Base-by-base conservation (phyloP, 2,797 vertebrate species). In the Ataeniobius toweri region DNA sequence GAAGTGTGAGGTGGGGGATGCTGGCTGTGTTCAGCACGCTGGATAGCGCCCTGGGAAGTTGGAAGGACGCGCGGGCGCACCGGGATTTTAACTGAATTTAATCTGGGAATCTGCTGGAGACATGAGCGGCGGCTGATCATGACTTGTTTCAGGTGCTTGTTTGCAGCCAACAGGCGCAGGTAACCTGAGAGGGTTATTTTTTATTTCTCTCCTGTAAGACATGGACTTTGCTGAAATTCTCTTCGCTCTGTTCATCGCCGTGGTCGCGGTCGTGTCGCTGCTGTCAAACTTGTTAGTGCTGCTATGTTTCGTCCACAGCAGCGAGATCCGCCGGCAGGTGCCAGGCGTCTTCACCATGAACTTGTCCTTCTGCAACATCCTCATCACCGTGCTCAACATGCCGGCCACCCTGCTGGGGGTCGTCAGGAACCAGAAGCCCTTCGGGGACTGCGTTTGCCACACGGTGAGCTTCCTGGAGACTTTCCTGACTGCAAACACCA, bases 271-370 rank as follows among this genome's bases (percentile, higher is more conserved):
- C 5, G 92, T 96, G 46, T 96, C 95, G 4, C 90, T 96, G 88
- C 85, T 96, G 89, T 96, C 96, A 72, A 96, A 95, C 86, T 93
- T 96, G 78, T 93, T 96, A 91, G 96, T 96, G 93, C 96, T 97
- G 93, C 91, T 96, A 95, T 96, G 96, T 80, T 96, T 97, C 85
- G 81, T 96, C 80, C 94, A 93, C 94, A 96, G 97, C 91, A 93
- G 94, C 83, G 95, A 97, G 93, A 97, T 97, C 77, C 96, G 96
- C 90, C 95, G 94, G 71, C 96, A 96, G 90, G 96, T 96, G 44
- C 94, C 95, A 73, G 96, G 96, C 39, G 90, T 97, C 22, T 96
- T 96, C 93, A 96, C 94, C 93, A 95, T 96, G 93, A 97, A 96
- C 91, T 86, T 96, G 92, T 97, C 95, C 13, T 94, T 96, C 83